Evolutionary conservation across 2,113 vertebrate species (phyloP).

Genomic region (Trogon melanurus): DNA sequence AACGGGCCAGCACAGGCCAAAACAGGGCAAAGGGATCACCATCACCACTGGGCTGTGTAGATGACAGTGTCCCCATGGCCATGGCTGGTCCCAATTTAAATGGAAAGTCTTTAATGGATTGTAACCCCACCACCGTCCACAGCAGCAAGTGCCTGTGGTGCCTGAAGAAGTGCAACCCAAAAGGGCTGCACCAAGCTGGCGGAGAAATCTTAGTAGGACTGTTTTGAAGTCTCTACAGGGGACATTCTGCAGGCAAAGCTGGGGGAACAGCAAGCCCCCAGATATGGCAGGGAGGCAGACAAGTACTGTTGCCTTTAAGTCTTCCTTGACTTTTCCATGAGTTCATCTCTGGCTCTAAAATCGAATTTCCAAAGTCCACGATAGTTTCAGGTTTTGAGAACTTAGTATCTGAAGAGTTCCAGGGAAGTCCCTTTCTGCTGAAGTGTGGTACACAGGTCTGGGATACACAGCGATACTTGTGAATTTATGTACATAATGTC

Average conservation of each 20-base stretch:
- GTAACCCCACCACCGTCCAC: not conserved
- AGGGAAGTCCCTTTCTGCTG: not conserved
- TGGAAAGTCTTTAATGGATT: not conserved
- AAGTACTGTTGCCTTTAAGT: not conserved
- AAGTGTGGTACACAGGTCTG: not conserved
- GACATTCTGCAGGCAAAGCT: not conserved
- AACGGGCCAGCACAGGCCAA: not conserved
- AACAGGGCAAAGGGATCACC: not conserved
- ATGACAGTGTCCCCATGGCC: not conserved
- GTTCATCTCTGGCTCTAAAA: not conserved
- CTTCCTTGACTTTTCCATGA: not conserved
- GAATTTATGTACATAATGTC: not conserved
- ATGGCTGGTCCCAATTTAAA: not conserved
- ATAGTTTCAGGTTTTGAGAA: not conserved
- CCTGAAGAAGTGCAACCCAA: not conserved
- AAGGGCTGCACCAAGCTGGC: not conserved
- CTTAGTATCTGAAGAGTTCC: not conserved
- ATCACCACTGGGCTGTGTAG: no score
- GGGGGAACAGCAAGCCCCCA: not conserved
- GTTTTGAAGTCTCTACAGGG: not conserved
- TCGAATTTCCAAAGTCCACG: not conserved
- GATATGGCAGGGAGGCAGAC: not conserved
- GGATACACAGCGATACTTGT: not conserved
- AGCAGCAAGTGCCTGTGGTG: not conserved
- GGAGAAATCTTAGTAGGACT: accelerated